These are phyloP conservation scores for Anoplius nigerrimus DNA, from an alignment of 2,888 invertebrate genomes.

Conservation along the genomic window DNA sequence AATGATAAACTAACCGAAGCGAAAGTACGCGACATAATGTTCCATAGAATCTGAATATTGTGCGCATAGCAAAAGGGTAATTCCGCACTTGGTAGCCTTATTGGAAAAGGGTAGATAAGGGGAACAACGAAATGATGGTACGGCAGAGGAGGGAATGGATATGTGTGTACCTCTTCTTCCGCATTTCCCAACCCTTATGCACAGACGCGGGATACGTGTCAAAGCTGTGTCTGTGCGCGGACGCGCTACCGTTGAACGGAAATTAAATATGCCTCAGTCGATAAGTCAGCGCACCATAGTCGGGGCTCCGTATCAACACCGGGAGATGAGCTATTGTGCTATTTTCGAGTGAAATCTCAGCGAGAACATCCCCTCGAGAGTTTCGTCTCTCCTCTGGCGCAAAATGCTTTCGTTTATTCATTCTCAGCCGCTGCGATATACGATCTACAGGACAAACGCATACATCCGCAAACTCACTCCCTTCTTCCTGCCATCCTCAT, in stretches of 20 bases:
- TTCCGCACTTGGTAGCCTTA: slow-evolving; percentile 70
- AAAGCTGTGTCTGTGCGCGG: slow-evolving; percentile 25
- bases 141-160: slow-evolving; percentile 29
- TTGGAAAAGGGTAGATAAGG: slow-evolving; percentile 74
- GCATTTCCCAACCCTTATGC: slow-evolving; percentile 23
- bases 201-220: slow-evolving; percentile 15
- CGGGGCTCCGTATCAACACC: slow-evolving; percentile 69
- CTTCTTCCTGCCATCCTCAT: too few relatives aligned
- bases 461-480: too few relatives aligned
- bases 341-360: slow-evolving; percentile 71
- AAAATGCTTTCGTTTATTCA: slow-evolving; percentile 54
- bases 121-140: slow-evolving; percentile 28
- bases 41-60: slow-evolving; percentile 65
- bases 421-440: slow-evolving; percentile 39
- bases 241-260: slow-evolving; percentile 69
- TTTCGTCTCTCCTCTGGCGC: slow-evolving; percentile 44
- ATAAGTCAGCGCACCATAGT: slow-evolving; percentile 70
- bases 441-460: too few relatives aligned
- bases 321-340: slow-evolving; percentile 74
- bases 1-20: slow-evolving; percentile 45
- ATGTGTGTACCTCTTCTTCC: slow-evolving; percentile 30
- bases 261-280: slow-evolving; percentile 75
- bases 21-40: slow-evolving; percentile 58
- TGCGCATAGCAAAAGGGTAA: slow-evolving; percentile 65
- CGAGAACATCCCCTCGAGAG: slow-evolving; percentile 49